Evolutionary conservation across 64 coral and sea anemone genomes (phyloP), one percentile per base, ranked within the genome.

Genomic region (Montipora sp.): DNA sequence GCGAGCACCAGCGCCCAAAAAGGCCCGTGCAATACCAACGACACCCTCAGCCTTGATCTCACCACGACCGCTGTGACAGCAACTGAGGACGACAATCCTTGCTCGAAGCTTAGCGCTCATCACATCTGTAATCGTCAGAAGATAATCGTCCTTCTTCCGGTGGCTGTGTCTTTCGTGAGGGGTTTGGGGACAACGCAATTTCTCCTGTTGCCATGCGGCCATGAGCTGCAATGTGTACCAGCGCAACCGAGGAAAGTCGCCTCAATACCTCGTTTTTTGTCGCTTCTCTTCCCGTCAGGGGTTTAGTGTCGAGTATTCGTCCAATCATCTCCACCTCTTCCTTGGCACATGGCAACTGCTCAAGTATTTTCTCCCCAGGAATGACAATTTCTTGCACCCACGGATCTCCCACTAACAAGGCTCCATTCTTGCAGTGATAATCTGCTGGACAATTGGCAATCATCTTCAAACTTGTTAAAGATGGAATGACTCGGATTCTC

Each of bases 31-130:
- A 45, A 90, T 79, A 55, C 88, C 88, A 20, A 90, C 78, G 15
- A 90, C 77, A 20, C 88, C 88, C 6, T 90, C 88, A 8, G 88
- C 18, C 16, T 80, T 90, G 8, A 72, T 80, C 8, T 90, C 58
- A 18, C 77, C 77, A 47, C 75, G 53, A 16, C 75, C 88, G 20
- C 88, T 90, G 50, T 75, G 87, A 70, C 88, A 90, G 60, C 75
- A 90, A 22, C 75, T 80, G 11, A 90, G 77, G 23, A 80, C 88
- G 3, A 80, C 77, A 47, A 90, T 24, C 18, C 65, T 59, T 21
- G 88, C 77, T 19, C 63, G 58, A 8, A 90, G 50, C 77, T 44
- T 47, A 70, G 27, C 44, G 4, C 5, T 20, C 36, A 78, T 0
- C 51, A 61, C 60, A 19, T 79, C 88, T 9, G 16, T 80, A 12